These are phyloP conservation scores for Nothoprocta perdicaria DNA, from an alignment of 2,113 vertebrate species.

Conservation along the genomic window DNA sequence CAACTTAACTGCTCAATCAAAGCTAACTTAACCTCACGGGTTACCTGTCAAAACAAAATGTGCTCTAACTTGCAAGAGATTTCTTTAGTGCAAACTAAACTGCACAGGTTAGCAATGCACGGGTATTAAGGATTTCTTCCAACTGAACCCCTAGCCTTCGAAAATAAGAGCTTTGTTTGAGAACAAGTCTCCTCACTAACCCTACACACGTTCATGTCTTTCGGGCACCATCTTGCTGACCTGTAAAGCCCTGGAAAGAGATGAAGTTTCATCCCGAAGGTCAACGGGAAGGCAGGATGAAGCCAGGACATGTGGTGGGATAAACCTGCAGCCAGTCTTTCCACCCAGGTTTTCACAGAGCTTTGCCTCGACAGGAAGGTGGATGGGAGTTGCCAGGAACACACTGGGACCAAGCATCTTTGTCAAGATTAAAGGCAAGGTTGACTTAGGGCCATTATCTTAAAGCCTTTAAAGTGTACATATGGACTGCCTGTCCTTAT, in stretches of 20 bases:
- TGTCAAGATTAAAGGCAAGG: background rate
- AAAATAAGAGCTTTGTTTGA: background rate
- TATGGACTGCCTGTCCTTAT: background rate
- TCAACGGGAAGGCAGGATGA: background rate
- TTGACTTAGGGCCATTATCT: background rate
- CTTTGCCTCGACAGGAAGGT: no score
- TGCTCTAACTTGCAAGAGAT: background rate
- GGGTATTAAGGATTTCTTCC: background rate
- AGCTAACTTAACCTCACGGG: background rate
- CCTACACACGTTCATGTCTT: background rate
- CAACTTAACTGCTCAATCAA: background rate
- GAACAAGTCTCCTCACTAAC: background rate
- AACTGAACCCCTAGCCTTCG: background rate
- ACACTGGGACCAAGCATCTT: background rate
- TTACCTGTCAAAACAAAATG: background rate
- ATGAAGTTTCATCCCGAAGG: background rate
- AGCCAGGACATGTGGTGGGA: accelerated
- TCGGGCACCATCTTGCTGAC: background rate
- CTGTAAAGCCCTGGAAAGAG: background rate
- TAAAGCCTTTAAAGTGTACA: background rate
- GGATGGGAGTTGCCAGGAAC: background rate
- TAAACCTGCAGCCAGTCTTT: background rate
- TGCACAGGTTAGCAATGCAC: background rate
- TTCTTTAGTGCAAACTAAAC: background rate
- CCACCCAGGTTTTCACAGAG: background rate